Evolutionary conservation across 2,113 vertebrate genomes (phyloP), one percentile per base, ranked within the genome.

Genomic region (Bubalus kerabau): DNA sequence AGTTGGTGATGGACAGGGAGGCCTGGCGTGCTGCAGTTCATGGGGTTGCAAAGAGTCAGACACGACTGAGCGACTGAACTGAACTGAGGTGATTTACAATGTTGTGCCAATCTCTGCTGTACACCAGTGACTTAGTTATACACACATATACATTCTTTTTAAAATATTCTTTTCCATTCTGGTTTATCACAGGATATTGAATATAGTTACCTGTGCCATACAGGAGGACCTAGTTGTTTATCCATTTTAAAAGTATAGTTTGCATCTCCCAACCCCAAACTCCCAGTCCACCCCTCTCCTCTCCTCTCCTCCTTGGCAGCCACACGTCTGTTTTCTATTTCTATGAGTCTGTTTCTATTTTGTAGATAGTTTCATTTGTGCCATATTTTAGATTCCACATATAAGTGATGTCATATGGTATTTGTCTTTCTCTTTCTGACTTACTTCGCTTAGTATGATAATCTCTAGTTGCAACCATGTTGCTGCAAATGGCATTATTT

Each of bases 21-120:
- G 30, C 2, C 62, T 64, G 62, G 62, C 1, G 0, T n/a, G 62
- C 62, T 64, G 30, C 0, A 0, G 15, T 64, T n/a, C 62, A 60
- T 7, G 59, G 12, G 59, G 26, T 60, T 0, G 0, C 30, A n/a
- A 64, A 64, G 30, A 64, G 3, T 64, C 62, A 0, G 62, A 64
- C 62, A n/a, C 0, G 0, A 64, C 30, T 64, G 15, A 64, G 62
- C 1, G 8, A 17, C 62, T 64, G 30, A 17, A 32, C 30, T 64
- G 7, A 64, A 64, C 30, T 64, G 62, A 64, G n/a, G 30, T 64
- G 62, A 64, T 40, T 74, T 24, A 74, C 67, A 74, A 13, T 24
- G 36, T 40, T 74, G 67, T 6, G 67, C 36, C 36, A 74, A 3
- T 74, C n/a, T 40, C 19, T 74, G 67, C 36, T 74, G 36, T 74